Evolutionary conservation across 2,113 vertebrate species (phyloP), one percentile per base, ranked within the genome.

Genomic region (Saccopteryx bilineata): DNA sequence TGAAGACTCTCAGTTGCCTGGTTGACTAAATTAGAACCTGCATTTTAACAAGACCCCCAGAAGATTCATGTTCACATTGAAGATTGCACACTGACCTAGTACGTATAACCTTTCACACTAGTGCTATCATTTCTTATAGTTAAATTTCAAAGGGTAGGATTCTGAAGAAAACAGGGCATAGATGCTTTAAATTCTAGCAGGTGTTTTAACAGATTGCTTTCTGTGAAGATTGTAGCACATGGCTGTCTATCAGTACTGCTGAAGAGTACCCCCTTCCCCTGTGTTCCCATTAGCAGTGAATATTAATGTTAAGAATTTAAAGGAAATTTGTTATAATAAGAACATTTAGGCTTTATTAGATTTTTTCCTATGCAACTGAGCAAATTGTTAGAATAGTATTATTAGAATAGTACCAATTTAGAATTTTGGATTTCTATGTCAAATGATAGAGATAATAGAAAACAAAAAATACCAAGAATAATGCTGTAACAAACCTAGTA

Each of bases 391-490:
- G 23, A 31, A 39, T 26, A 61, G n/a, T 56, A 81, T 69, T 66
- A 60, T 33, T 75, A 39, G 31, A 91, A 69, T 74, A 71, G 28
- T 88, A 6, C 15, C 28, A 24, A n/a, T 74, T 83, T 87, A 48
- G 61, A 63, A 31, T 75, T 78, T 90, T 84, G 46, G 8, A 71
- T 91, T 97, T 68, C 12, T 18, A 91, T 83, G 63, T n/a, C 23
- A 74, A 69, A 65, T 52, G 19, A 69, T 39, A 76, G 72, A 80
- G 74, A 58, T 9, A 46, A 31, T 7, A 26, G 24, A 10, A 72
- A n/a, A 76, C 26, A 74, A 33, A 54, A 33, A 76, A 60, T 15
- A 54, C 54, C 23, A 9, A 80, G 31, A 48, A 61, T 17, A 46
- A 86, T 9, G 9, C 60, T 11, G 23, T 0, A 17, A 46, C 2